A percentile compares a stretch with the other conserved stretches of the same genome.
phyloP scores from a whole-genome alignment of 2,797 vertebrate species.

The Staurois parvus region DNA sequence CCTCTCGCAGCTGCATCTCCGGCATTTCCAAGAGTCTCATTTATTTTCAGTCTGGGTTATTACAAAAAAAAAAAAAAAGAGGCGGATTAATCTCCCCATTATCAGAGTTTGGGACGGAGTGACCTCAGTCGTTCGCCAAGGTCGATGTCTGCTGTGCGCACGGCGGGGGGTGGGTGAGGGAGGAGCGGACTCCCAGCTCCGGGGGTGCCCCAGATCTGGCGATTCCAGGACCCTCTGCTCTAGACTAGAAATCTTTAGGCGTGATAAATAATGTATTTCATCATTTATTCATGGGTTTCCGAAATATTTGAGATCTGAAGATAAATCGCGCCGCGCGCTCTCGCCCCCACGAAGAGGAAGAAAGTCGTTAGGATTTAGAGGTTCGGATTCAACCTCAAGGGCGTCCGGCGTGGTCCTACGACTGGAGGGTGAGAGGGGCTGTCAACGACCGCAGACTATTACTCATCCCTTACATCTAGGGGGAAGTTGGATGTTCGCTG shows the following conservation, averaged over 20 bases:
- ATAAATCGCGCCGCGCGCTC: neutral
- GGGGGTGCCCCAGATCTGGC: neutral
- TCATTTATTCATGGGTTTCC: slow-evolving; percentile 22
- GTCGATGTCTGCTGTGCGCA: neutral
- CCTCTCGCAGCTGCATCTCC: slow-evolving; percentile 7
- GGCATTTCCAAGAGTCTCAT: slow-evolving; percentile 35
- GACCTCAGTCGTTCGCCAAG: slow-evolving; percentile 23
- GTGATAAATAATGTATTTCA: slow-evolving; percentile 36
- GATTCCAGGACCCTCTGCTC: neutral
- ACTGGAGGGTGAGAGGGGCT: neutral
- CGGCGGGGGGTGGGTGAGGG: neutral
- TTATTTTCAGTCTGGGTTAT: slow-evolving; percentile 29
- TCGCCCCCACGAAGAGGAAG: neutral
- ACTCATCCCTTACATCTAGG: neutral
- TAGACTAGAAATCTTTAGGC: slow-evolving; percentile 4
- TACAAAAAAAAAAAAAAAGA: neutral
- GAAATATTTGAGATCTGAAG: slow-evolving; percentile 17
- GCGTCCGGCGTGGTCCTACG: neutral
- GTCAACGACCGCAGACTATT: neutral
- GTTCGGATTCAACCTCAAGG: neutral
- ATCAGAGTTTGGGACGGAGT: neutral
- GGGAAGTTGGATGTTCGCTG: neutral
- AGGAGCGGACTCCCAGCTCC: neutral
- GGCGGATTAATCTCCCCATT: slow-evolving; percentile 20
- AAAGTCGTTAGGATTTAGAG: slow-evolving; percentile 4